Evolutionary conservation across 1,140 invertebrate genomes (phyloP), one percentile per base, ranked within the genome.

Genomic region (Tribolium madens): DNA sequence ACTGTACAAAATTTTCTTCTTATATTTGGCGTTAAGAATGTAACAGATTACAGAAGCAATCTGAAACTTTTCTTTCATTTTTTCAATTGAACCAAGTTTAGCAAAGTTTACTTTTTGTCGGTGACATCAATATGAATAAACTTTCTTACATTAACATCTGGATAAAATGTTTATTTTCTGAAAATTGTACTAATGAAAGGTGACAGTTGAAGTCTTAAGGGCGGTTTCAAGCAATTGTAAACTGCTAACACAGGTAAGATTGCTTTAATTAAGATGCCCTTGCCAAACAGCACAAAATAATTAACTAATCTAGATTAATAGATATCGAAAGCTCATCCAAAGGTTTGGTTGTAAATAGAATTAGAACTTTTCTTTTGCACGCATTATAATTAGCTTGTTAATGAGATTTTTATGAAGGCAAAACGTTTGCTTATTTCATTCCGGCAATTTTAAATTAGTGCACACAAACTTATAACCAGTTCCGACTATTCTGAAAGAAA

Each of bases 71-170:
- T 26, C 7, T 10, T 21, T 10, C 17, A 13, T 17, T 60, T 31
- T 60, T 60, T 60, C 53, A 60, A 60, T 60, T 60, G 26, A 64
- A 64, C 26, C 57, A 64, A 21, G 18, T 33, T 33, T n/a, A 33
- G 6, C 36, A 42, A 42, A 42, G 36, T 42, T 42, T 9, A n/a
- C 6, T 42, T 42, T 26, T 42, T 1, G 36, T 0, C 36, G 36
- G n/a, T 42, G 36, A 42, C 36, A 42, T 42, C 3, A 4, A 42
- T 42, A 42, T 42, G 6, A 42, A n/a, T 42, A 36, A 36, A 36
- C 33, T 36, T 1, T 9, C 5, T 1, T 7, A 10, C 6, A 36
- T 36, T 21, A 21, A 21, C 18, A 21, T 21, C 21, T 26, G 3
- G 21, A 3, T n/a, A n/a, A n/a, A n/a, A 5, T 26, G 21, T 3